phyloP scores from a whole-genome alignment of 2,888 invertebrate genomes.

The Mesorhabditis spiculigera region DNA sequence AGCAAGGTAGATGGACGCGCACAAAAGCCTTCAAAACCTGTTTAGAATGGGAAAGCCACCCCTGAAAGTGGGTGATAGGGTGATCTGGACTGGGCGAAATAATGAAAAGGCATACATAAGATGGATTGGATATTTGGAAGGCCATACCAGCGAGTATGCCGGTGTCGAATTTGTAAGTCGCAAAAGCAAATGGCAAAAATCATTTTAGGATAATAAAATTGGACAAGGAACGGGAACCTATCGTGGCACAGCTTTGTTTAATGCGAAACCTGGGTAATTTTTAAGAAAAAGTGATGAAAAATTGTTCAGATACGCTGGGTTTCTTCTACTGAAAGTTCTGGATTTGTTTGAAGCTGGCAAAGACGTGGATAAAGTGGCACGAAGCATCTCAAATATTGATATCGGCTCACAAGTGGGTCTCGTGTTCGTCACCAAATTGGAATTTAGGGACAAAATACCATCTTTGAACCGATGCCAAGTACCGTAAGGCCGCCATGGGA shows the following conservation, averaged over 20 bases:
- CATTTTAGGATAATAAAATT: constrained; percentile 64
- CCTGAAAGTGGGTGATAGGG: constrained; percentile 60
- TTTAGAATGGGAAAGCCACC: no score
- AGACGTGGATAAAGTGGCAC: no score
- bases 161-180: constrained; percentile 66
- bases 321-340: background rate
- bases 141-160: constrained; percentile 61
- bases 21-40: no score
- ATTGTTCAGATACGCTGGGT: background rate
- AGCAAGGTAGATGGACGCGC: no score
- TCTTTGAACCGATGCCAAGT: no score
- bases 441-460: no score
- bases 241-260: constrained; percentile 63
- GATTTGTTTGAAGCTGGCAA: background rate
- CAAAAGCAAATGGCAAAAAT: background rate
- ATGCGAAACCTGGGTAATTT: constrained; percentile 39
- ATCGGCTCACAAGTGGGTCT: no score
- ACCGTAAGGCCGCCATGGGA: no score
- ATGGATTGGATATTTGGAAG: constrained; percentile 65
- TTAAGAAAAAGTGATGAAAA: background rate
- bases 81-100: constrained; percentile 63
- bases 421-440: no score
- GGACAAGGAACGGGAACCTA: constrained; percentile 66
- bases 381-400: no score
- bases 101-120: constrained; percentile 62